phyloP scores from a whole-genome alignment of 1,140 invertebrate genomes.

The Brachionus asplanchnoidis region DNA sequence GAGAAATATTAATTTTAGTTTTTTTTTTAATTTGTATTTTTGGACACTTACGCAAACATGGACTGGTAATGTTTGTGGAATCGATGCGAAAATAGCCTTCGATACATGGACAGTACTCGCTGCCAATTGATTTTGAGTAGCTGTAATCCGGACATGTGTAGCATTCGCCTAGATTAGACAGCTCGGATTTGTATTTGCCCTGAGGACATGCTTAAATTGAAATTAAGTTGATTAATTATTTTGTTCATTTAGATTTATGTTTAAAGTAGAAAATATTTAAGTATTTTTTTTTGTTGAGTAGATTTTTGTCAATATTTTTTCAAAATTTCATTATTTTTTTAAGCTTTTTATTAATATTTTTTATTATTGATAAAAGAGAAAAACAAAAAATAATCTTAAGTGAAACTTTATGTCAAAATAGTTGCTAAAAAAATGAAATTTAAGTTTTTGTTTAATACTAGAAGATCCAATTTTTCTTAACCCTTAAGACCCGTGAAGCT shows the following conservation, averaged over 20 bases:
- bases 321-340: too few relatives aligned
- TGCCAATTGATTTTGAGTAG: neutral
- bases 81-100: slow-evolving; percentile 13
- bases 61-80: neutral
- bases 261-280: neutral
- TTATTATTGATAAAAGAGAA: too few relatives aligned
- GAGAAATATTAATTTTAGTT: neutral
- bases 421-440: too few relatives aligned
- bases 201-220: slow-evolving; percentile 23
- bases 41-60: slow-evolving; percentile 30
- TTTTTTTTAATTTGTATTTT: neutral
- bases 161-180: neutral
- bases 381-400: too few relatives aligned
- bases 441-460: too few relatives aligned
- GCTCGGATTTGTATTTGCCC: slow-evolving; percentile 8
- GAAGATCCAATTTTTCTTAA: too few relatives aligned
- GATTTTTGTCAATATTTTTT: too few relatives aligned
- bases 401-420: too few relatives aligned
- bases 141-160: slow-evolving; percentile 21
- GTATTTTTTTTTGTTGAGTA: too few relatives aligned
- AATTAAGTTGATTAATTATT: neutral
- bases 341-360: too few relatives aligned
- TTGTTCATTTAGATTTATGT: neutral
- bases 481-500: too few relatives aligned
- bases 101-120: neutral